Evolutionary conservation across 2,888 invertebrate genomes (phyloP).

Genomic region (Ochlodes sylvanus): DNA sequence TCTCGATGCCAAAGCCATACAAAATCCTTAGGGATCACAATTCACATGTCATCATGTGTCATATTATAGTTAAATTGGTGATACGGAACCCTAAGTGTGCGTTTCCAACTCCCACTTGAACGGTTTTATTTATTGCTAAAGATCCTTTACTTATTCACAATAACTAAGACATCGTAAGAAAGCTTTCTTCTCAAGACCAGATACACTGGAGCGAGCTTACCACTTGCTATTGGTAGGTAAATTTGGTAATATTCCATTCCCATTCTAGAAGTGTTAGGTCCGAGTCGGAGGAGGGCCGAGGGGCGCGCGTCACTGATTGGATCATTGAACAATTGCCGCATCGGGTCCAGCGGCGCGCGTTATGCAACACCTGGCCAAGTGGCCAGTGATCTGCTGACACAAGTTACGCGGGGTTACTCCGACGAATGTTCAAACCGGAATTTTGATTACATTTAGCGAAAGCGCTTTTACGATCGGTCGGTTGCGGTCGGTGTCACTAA

Average conservation of each 20-base stretch:
- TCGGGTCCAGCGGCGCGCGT: conserved; percentile 52
- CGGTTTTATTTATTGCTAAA: too few species aligned
- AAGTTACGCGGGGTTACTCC: conserved; percentile 15
- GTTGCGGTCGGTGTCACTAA: background rate
- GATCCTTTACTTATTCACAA: too few species aligned
- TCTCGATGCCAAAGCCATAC: too few species aligned
- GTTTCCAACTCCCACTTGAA: too few species aligned
- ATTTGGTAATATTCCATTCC: conserved; percentile 5
- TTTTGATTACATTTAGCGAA: conserved; percentile 18
- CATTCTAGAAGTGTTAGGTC: conserved; percentile 28
- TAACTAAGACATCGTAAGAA: too few species aligned
- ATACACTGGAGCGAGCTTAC: too few species aligned
- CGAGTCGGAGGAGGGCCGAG: conserved; percentile 39
- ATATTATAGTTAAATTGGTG: too few species aligned
- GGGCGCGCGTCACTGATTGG: conserved; percentile 62
- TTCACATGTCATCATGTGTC: too few species aligned
- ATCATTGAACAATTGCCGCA: conserved; percentile 74
- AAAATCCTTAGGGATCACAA: too few species aligned
- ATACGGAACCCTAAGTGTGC: too few species aligned
- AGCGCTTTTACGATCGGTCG: background rate
- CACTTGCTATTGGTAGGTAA: background rate
- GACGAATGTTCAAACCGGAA: conserved; percentile 11
- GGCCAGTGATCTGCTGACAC: conserved; percentile 1
- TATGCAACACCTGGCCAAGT: conserved; percentile 54
- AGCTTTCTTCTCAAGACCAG: too few species aligned